Evolutionary conservation across 2,888 invertebrate species (phyloP), one percentile per base, ranked within the genome.

Genomic region (Leptopterna dolabrata): DNA sequence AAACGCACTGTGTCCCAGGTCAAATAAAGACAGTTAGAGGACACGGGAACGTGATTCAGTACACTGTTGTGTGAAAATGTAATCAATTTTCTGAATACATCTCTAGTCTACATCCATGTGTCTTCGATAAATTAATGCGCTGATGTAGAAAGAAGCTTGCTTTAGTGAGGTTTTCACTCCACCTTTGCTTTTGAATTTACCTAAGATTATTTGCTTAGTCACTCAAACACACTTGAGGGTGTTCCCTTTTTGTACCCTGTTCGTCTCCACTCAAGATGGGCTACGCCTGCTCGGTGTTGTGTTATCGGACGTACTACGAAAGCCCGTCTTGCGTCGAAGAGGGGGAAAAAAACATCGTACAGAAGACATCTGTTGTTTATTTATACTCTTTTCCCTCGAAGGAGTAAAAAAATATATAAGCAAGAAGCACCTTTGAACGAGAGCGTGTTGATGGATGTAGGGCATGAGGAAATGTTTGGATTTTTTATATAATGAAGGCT

Each of bases 281-380:
- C 16, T 41, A 30, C 30, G 73, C 36, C 41, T 73, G 73, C 36
- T 73, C 36, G 73, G 27, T 73, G 73, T 73, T 78, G 24, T 78
- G 78, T 43, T 78, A 43, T 78, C n/a, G 36, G 29, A 76, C 76
- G 4, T 36, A 43, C 47, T 47, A 78, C 45, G 45, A 78, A 16
- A n/a, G n/a, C n/a, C 9, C 45, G 27, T 27, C 78, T 78, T 14
- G 29, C 78, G 43, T 78, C 24, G 45, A 45, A 43, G 16, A 36
- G 36, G 36, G 36, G 36, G 7, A 36, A 36, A 36, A 36, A 36
- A 4, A 36, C 36, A 19, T 11, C 29, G 81, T 81, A 81, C 81
- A 81, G 81, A 81, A 81, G 47, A 51, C 81, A 81, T 81, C 81
- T 81, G 81, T 30, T 81, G 81, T 81, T 81, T 81, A 81, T 81